Conservation (phyloP, 2,797 vertebrate genomes). For the Vespertilio murinus region DNA sequence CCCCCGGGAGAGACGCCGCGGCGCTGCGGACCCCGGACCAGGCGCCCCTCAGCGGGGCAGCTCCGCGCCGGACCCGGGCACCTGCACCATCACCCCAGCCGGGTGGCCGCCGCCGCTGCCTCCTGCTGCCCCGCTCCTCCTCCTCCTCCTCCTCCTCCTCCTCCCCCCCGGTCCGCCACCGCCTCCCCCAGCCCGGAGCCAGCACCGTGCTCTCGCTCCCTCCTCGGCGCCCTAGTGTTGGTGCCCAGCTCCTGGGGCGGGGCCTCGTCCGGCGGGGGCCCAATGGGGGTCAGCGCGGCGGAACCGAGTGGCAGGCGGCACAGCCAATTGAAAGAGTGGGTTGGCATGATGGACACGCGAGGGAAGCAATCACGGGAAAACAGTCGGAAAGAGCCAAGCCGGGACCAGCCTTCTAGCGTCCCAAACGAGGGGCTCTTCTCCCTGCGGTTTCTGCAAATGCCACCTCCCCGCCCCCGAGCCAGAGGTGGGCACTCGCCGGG, state of each 20-base stretch:
- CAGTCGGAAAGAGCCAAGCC: background rate
- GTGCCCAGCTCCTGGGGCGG: conserved; percentile 66
- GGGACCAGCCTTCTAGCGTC: conserved; percentile 60
- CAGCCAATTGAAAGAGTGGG: background rate
- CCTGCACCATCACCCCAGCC: conserved; percentile 77
- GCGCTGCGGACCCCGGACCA: conserved; percentile 65
- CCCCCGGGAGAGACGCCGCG: conserved; percentile 73
- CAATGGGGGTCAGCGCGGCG: conserved; percentile 75
- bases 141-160: background rate
- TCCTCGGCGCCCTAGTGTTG: conserved; percentile 45
- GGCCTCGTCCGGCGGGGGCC: background rate
- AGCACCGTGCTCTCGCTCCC: conserved; percentile 44
- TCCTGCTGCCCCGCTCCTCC: conserved; percentile 43
- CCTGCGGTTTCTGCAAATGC: background rate
- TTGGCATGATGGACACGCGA: conserved; percentile 23
- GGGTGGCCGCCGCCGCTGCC: conserved; percentile 36
- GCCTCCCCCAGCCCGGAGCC: conserved; percentile 36
- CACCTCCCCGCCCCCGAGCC: background rate
- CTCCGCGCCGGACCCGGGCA: conserved; percentile 61
- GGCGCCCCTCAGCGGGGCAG: conserved; percentile 71
- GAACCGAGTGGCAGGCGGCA: conserved; percentile 57
- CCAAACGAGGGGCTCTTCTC: conserved; percentile 8
- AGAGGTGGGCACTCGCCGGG: conserved; percentile 22
- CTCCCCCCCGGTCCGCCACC: conserved; percentile 39
- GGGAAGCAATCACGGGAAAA: conserved; percentile 53